Conservation (phyloP, 1,140 invertebrate genomes). For the Lysiphlebus fabarum region DNA sequence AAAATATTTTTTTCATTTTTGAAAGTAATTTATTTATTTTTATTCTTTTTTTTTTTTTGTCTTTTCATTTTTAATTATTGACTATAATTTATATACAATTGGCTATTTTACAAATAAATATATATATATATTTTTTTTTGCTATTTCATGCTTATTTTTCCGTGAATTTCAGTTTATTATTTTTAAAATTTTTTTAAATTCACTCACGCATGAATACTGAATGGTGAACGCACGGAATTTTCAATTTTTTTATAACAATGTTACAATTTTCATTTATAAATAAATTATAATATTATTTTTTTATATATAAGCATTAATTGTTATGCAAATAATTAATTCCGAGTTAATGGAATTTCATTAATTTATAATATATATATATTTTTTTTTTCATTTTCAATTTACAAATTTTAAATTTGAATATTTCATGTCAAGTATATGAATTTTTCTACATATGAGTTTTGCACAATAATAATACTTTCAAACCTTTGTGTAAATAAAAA, state of each 20-base stretch:
- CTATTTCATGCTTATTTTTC: background rate
- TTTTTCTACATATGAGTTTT: too few relatives aligned
- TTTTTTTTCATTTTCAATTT: conserved; percentile 28
- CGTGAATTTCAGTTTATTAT: background rate
- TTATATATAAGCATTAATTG: background rate
- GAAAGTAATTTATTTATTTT: conserved; percentile 1
- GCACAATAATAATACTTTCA: too few relatives aligned
- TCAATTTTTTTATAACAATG: conserved; percentile 2
- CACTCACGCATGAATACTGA: conserved; percentile 19
- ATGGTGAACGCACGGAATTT: conserved; percentile 17
- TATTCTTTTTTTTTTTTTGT: conserved; percentile 4
- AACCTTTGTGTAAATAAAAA: too few relatives aligned
- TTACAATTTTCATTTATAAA: background rate
- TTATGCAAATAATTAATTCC: conserved; percentile 6
- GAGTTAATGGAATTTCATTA: conserved; percentile 4
- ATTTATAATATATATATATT: conserved; percentile 5
- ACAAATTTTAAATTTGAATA: conserved; percentile 32
- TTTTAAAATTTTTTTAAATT: background rate
- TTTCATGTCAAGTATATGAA: too few relatives aligned
- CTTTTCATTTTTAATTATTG: conserved; percentile 20
- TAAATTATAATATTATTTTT: conserved; percentile 10
- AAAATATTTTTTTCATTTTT: conserved; percentile 14
- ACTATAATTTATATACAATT: conserved; percentile 40
- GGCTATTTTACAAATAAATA: background rate
- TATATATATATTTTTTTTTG: too few relatives aligned